Conservation (phyloP, 2,888 invertebrate genomes). For the Celastrina argiolus region DNA sequence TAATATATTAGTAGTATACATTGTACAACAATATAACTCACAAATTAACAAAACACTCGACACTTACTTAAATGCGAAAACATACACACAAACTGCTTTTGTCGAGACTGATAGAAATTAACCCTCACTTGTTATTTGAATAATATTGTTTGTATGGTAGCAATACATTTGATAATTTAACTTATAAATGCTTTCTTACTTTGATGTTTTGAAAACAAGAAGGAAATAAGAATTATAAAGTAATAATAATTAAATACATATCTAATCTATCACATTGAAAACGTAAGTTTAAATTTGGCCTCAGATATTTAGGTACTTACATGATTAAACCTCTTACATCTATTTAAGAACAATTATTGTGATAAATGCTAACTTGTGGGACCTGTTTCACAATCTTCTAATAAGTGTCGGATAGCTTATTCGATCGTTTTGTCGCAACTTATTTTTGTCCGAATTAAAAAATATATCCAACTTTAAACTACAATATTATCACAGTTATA, state of each 20-base stretch:
- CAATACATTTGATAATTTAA: background rate
- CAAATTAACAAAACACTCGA: background rate
- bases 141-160: background rate
- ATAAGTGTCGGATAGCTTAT: no score
- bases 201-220: background rate
- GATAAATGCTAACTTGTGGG: background rate
- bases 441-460: no score
- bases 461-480: no score
- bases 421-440: no score
- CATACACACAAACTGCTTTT: background rate
- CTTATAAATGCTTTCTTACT: background rate
- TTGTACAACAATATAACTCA: no score
- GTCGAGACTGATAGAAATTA: background rate
- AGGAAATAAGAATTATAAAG: background rate
- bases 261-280: slow-evolving; percentile 19
- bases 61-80: background rate
- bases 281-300: slow-evolving; percentile 22
- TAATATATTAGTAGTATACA: background rate
- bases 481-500: no score
- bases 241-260: background rate
- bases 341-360: background rate
- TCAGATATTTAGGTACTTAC: slow-evolving; percentile 8
- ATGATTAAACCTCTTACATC: no score
- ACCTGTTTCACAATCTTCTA: background rate
- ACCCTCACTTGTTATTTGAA: background rate